phyloP scores from a whole-genome alignment of 1,140 invertebrate genomes.

The Calliphora vicina region DNA sequence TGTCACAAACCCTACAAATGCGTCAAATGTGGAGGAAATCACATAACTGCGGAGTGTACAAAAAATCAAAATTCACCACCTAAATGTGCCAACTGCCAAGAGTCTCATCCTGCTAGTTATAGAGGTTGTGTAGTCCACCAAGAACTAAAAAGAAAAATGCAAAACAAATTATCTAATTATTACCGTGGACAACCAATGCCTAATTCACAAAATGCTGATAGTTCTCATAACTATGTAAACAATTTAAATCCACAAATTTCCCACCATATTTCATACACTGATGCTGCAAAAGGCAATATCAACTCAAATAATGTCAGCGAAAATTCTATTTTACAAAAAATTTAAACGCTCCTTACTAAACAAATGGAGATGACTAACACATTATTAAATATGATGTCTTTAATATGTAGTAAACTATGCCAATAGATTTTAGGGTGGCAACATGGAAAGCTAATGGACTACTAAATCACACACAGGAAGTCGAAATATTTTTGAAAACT shows the following conservation, averaged over 20 bases:
- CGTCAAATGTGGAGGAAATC: too few relatives aligned
- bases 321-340: neutral
- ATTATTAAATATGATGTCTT: neutral
- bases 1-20: too few relatives aligned
- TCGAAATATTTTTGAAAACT: neutral
- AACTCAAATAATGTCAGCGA: neutral
- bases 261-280: neutral
- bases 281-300: neutral
- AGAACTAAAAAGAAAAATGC: neutral
- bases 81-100: too few relatives aligned
- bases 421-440: neutral
- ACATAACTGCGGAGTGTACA: too few relatives aligned
- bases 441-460: neutral
- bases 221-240: too few relatives aligned
- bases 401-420: neutral
- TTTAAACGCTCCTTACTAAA: neutral
- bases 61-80: too few relatives aligned
- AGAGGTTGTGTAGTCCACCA: too few relatives aligned
- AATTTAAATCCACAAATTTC: neutral
- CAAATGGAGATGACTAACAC: constrained; percentile 53
- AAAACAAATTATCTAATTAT: neutral
- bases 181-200: neutral
- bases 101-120: too few relatives aligned
- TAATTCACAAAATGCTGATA: neutral
- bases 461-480: too few relatives aligned